Evolutionary conservation across 2,888 invertebrate species (phyloP).

Genomic region (Cremastinae sp.): DNA sequence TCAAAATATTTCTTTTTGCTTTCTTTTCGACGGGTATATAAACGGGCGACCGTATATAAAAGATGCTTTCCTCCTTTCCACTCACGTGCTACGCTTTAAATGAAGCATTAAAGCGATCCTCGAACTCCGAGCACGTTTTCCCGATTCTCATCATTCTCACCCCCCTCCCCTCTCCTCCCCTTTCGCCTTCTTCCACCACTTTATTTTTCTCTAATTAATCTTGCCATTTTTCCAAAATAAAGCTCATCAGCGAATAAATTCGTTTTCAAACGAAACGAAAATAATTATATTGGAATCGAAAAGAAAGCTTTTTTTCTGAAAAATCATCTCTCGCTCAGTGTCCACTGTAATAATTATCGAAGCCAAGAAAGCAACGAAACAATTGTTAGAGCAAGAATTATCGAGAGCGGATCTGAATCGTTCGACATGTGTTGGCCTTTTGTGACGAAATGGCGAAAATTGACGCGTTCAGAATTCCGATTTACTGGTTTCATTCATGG

Average conservation of each 20-base stretch:
- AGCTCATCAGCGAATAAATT: constrained; percentile 5
- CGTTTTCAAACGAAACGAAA: neutral
- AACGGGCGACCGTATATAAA: constrained; percentile 16
- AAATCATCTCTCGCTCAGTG: constrained; percentile 39
- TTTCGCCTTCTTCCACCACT: too few species aligned
- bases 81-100: constrained; percentile 50
- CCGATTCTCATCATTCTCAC: constrained; percentile 10
- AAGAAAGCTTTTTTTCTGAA: neutral
- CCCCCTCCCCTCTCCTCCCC: neutral
- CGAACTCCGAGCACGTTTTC: constrained; percentile 49
- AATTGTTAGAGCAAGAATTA: constrained; percentile 5
- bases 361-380: constrained; percentile 50
- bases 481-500: neutral
- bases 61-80: constrained; percentile 29
- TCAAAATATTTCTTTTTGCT: neutral
- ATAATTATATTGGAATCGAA: too few species aligned
- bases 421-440: constrained; percentile 15
- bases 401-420: constrained; percentile 14
- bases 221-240: constrained; percentile 1
- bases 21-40: constrained; percentile 21
- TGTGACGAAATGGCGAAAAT: neutral
- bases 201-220: constrained; percentile 12
- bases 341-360: constrained; percentile 32
- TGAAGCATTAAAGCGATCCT: constrained; percentile 47
- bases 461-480: neutral